Percentiles rank a stretch among this genome's conserved stretches.
phyloP scores from a whole-genome alignment of 2,797 vertebrate genomes.

The Tauraco hartlaubi region DNA sequence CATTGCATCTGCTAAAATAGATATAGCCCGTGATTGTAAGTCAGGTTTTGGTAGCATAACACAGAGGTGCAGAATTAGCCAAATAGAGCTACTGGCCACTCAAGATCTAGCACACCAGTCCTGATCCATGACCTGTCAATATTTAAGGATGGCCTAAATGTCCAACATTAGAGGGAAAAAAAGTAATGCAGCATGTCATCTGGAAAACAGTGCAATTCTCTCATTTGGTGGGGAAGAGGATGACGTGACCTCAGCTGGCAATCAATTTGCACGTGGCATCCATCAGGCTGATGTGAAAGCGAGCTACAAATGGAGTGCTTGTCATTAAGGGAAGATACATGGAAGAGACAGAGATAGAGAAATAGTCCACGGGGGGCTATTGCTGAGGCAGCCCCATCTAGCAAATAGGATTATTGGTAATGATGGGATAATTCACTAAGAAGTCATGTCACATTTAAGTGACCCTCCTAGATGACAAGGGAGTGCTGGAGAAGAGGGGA shows the following conservation, averaged over 20 bases:
- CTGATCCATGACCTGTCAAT: background rate
- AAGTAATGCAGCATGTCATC: background rate
- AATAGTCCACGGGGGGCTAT: constrained; percentile 35
- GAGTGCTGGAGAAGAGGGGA: background rate
- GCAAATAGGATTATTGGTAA: constrained; percentile 62
- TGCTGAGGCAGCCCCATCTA: constrained; percentile 42
- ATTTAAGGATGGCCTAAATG: background rate
- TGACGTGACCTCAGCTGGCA: background rate
- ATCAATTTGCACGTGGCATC: constrained; percentile 16
- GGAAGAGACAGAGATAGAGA: background rate
- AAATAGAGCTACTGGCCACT: background rate
- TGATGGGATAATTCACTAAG: constrained; percentile 53
- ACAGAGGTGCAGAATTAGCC: background rate
- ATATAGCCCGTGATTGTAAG: background rate
- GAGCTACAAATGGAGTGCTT: constrained; percentile 38
- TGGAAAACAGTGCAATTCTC: background rate
- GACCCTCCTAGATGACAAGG: constrained; percentile 7
- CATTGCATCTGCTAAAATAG: background rate
- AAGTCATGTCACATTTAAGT: constrained; percentile 32
- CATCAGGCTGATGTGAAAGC: constrained; percentile 29
- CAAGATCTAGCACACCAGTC: background rate
- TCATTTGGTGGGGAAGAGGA: background rate
- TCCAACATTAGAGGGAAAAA: background rate
- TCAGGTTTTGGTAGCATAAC: background rate
- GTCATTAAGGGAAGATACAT: constrained; percentile 45